These are phyloP conservation scores for Asarcornis scutulata DNA, from an alignment of 2,113 vertebrate genomes.

Conservation along the genomic window DNA sequence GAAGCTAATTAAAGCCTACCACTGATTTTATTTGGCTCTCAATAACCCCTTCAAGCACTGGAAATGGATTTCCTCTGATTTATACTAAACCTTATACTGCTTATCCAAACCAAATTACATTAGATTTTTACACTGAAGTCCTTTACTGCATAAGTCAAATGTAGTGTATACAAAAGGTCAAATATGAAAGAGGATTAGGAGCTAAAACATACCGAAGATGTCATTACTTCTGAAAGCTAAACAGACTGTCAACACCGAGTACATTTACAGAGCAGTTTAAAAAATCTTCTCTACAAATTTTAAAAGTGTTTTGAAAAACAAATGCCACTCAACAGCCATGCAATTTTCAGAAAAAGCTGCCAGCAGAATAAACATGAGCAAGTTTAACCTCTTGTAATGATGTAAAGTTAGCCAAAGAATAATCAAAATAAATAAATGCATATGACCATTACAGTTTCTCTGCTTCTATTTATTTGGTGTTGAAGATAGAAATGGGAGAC, in stretches of 20 bases:
- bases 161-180: neutral
- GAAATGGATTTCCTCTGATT: neutral
- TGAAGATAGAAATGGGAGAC: neutral
- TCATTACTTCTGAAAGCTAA: slow-evolving; percentile 54
- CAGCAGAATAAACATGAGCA: slow-evolving; percentile 5
- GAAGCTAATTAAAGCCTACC: neutral
- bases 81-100: neutral
- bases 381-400: neutral
- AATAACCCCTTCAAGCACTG: neutral
- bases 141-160: slow-evolving; percentile 11
- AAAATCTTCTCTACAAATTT: slow-evolving; percentile 19
- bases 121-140: neutral
- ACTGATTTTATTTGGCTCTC: slow-evolving; percentile 12
- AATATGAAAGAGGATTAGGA: slow-evolving; percentile 40
- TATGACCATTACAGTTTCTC: neutral
- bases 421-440: neutral
- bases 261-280: neutral
- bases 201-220: neutral
- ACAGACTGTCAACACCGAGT: slow-evolving; percentile 23
- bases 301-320: slow-evolving; percentile 46
- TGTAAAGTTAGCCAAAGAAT: neutral
- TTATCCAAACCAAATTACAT: neutral
- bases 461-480: neutral
- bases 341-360: neutral
- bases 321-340: neutral